Evolutionary conservation across 2,113 vertebrate species (phyloP).

Genomic region (Cryptotis parvus): DNA sequence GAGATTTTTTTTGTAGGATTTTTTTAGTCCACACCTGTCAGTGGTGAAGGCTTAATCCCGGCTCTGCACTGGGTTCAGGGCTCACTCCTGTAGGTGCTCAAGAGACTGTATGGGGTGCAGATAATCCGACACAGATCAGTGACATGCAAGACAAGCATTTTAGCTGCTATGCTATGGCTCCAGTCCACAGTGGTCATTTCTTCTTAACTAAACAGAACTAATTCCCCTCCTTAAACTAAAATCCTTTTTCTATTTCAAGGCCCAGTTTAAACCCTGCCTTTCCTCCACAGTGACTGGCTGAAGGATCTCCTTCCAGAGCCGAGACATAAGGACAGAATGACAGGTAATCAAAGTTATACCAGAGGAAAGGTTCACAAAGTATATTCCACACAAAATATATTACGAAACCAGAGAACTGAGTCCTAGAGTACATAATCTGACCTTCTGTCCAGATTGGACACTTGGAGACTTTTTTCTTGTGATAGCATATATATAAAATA

Average conservation of each 20-base stretch:
- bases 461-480: background rate
- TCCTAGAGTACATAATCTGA: background rate
- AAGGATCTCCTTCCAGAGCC: background rate
- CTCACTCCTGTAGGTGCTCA: no score
- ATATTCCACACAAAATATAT: background rate
- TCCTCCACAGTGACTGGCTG: background rate
- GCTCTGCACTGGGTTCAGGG: no score
- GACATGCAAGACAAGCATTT: no score
- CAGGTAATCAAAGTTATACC: background rate
- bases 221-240: background rate
- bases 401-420: background rate
- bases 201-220: background rate
- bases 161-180: no score
- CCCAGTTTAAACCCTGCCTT: constrained; percentile 46
- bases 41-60: no score
- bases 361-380: background rate
- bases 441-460: background rate
- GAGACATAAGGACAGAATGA: background rate
- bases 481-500: background rate
- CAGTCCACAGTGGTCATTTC: background rate
- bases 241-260: constrained; percentile 4
- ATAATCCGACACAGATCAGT: no score
- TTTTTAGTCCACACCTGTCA: no score
- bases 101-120: no score
- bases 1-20: no score